Percentiles rank a stretch among this genome's conserved stretches.
phyloP scores from a whole-genome alignment of 2,797 vertebrate genomes.

The Mus minutoides region DNA sequence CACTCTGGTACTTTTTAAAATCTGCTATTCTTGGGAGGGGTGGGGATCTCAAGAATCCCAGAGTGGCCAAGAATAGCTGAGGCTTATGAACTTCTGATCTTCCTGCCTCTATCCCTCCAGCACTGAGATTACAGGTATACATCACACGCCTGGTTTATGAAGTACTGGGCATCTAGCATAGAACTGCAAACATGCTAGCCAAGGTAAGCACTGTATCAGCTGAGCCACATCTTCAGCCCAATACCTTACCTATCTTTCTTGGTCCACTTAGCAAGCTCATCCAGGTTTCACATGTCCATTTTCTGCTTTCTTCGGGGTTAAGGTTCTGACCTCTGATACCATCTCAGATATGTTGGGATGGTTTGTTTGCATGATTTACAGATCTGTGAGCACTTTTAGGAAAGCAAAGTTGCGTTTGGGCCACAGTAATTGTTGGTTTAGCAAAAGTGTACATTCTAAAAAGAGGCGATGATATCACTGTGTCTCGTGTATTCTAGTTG shows the following conservation, averaged over 20 bases:
- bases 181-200: neutral
- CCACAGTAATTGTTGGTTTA: neutral
- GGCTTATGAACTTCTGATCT: neutral
- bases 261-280: neutral
- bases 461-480: neutral
- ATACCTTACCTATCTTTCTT: neutral
- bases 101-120: neutral
- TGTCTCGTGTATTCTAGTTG: slow-evolving; percentile 86
- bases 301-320: neutral
- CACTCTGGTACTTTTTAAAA: neutral
- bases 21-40: neutral
- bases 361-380: slow-evolving; percentile 38
- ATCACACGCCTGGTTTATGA: too few species aligned
- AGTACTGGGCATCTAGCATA: neutral
- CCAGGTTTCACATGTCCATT: neutral
- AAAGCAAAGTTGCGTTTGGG: slow-evolving; percentile 29
- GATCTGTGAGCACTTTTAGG: slow-evolving; percentile 5
- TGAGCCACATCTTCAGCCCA: neutral
- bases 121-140: neutral
- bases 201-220: neutral
- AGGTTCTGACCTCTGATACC: neutral
- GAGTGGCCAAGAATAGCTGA: neutral
- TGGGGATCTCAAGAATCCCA: neutral
- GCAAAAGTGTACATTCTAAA: neutral
- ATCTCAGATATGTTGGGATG: neutral